phyloP scores from a whole-genome alignment of 2,797 vertebrate genomes.

The Ammospiza maritima region DNA sequence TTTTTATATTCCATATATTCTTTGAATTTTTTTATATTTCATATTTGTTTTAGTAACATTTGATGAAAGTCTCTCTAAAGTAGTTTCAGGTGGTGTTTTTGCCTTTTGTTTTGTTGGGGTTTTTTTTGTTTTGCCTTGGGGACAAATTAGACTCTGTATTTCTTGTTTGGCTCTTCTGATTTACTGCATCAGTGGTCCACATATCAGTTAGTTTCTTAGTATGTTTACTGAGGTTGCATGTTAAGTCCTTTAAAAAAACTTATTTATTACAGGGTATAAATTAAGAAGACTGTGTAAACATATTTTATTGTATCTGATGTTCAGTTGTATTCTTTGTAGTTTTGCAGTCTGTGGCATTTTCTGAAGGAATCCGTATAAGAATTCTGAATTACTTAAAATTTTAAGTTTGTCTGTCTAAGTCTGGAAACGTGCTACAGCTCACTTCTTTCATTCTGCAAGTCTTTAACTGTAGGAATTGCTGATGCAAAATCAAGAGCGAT shows the following conservation, averaged over 20 bases:
- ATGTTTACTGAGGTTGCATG: not conserved
- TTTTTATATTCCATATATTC: not conserved
- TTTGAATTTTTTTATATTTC: not conserved
- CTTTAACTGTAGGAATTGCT: not conserved
- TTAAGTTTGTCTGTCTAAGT: not conserved
- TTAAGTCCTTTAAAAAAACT: not conserved
- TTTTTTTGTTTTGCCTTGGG: not conserved
- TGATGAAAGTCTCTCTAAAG: not conserved
- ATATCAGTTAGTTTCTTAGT: not conserved
- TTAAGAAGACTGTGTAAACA: not conserved
- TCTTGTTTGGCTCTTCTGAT: not conserved
- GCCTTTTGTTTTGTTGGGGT: not conserved
- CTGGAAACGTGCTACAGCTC: not conserved
- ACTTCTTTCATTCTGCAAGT: not conserved
- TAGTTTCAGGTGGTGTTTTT: not conserved
- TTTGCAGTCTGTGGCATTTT: not conserved
- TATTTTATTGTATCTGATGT: not conserved
- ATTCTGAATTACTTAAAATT: not conserved
- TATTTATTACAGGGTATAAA: not conserved
- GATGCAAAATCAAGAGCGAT: not conserved
- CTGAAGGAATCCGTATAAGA: not conserved
- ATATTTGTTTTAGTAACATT: not conserved
- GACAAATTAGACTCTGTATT: not conserved
- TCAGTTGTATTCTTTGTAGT: not conserved
- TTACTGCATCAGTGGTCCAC: not conserved